Base-by-base conservation (phyloP, 1,140 invertebrate genomes). In the Acromyrmex heyeri region DNA sequence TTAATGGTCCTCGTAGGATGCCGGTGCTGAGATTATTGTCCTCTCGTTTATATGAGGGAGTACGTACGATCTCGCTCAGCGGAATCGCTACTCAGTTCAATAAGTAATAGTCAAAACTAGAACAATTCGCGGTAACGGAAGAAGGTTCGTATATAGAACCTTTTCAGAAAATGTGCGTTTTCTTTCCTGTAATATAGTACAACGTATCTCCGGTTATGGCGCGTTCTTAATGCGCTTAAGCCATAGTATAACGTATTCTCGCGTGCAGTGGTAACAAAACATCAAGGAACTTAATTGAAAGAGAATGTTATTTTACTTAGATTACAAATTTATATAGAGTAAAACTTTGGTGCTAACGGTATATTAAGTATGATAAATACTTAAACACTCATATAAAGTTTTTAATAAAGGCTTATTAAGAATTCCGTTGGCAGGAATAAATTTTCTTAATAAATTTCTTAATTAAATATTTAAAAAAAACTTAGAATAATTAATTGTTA, bases 1-100 rank as follows among this genome's bases (percentile, higher is more conserved):
- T 88, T 90, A 90, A 82, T 38, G 86, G 61, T 91, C 85, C 82
- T 91, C 88, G 65, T 91, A 91, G 85, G 86, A 92, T 88, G 79
- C 77, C 86, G 90, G 79, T 91, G 90, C 89, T 91, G 90, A 92
- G 67, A 88, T 90, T 91, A 77, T 85, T 82, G 10, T 86, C 72
- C 86, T 90, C 61, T 83, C 38, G 38, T 73, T 38, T 79, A 87
- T 38, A 53, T 70, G 67, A 62, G 89, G 57, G 69, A 89, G 44
- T 82, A 81, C 14, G 34, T 14, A 48, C 62, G 86, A 89, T 91
- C 67, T 89, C 86, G 53, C 8, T 62, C 70, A 90, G 81, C 30
- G 38, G 78, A 69, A 78, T 83, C 78, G 55, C 27, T 89, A 38
- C 55, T 62, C 77, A 72, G 18, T 86, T 86, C 65, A 81, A 61